Conservation (phyloP, 2,797 vertebrate genomes). For the Cossypha dichroa region DNA sequence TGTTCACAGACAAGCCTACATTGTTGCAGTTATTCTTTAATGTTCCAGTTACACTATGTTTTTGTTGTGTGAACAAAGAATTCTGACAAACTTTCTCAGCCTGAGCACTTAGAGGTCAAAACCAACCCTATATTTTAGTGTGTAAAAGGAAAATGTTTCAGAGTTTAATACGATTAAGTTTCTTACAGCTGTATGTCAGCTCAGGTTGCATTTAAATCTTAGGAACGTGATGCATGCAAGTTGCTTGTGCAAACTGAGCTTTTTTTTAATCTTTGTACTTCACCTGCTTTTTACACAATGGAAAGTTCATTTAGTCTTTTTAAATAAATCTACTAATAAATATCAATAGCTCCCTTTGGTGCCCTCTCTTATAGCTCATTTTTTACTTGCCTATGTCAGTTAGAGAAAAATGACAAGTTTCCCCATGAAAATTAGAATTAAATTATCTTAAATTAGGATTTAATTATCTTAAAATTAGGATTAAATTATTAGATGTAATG, state of each 20-base stretch:
- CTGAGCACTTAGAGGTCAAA: background rate
- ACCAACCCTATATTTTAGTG: background rate
- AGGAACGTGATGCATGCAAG: background rate
- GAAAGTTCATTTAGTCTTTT: background rate
- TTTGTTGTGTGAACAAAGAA: background rate
- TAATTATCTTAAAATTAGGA: background rate
- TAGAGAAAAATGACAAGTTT: background rate
- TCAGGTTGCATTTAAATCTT: background rate
- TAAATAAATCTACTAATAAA: background rate
- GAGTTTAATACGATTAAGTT: background rate
- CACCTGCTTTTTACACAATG: background rate
- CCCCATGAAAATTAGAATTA: background rate
- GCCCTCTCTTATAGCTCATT: background rate
- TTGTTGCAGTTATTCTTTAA: background rate
- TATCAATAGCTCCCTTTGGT: background rate
- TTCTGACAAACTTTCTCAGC: background rate
- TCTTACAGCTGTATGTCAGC: background rate
- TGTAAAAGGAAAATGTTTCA: background rate
- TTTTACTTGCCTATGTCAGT: background rate
- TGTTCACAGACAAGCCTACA: background rate
- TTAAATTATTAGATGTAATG: background rate
- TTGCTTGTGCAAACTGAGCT: background rate
- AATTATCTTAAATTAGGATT: background rate
- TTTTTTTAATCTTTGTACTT: background rate
- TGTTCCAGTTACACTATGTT: background rate